Evolutionary conservation across 2,888 invertebrate genomes (phyloP).

Genomic region (Andrena fulva): DNA sequence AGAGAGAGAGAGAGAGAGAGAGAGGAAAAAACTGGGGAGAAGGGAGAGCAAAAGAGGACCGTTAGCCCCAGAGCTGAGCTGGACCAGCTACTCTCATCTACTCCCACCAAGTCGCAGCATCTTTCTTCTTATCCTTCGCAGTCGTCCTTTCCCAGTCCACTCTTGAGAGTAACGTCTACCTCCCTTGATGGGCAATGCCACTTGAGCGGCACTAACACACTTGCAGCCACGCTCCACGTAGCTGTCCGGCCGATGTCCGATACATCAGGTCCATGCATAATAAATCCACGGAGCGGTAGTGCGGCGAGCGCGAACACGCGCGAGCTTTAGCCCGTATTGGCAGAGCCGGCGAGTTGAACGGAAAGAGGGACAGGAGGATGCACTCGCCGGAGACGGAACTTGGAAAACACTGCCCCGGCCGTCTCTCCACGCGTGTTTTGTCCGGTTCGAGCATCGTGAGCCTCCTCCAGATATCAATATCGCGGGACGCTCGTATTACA

Average conservation of each 20-base stretch:
- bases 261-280: constrained; percentile 83
- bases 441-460: constrained; percentile 60
- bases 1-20: constrained; percentile 40
- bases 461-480: constrained; percentile 79
- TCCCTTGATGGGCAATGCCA: constrained; percentile 65
- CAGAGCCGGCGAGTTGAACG: constrained; percentile 24
- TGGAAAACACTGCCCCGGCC: constrained; percentile 65
- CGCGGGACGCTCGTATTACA: constrained; percentile 71
- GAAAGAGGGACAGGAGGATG: constrained; percentile 50
- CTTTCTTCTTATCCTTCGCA: constrained; percentile 73
- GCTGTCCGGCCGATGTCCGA: constrained; percentile 79
- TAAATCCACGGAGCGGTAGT: constrained; percentile 75
- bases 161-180: constrained; percentile 75
- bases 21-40: neutral
- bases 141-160: constrained; percentile 77
- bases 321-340: constrained; percentile 41
- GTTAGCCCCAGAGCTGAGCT: constrained; percentile 18
- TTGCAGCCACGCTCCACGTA: constrained; percentile 33
- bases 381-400: constrained; percentile 64
- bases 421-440: constrained; percentile 39
- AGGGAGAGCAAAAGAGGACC: neutral
- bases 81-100: constrained; percentile 57
- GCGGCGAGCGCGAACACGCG: constrained; percentile 49
- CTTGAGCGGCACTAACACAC: constrained; percentile 58
- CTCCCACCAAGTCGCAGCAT: constrained; percentile 66